Percentiles rank a stretch among this genome's conserved stretches.
phyloP scores from a whole-genome alignment of 2,113 vertebrate genomes.

The Centropus unirufus region DNA sequence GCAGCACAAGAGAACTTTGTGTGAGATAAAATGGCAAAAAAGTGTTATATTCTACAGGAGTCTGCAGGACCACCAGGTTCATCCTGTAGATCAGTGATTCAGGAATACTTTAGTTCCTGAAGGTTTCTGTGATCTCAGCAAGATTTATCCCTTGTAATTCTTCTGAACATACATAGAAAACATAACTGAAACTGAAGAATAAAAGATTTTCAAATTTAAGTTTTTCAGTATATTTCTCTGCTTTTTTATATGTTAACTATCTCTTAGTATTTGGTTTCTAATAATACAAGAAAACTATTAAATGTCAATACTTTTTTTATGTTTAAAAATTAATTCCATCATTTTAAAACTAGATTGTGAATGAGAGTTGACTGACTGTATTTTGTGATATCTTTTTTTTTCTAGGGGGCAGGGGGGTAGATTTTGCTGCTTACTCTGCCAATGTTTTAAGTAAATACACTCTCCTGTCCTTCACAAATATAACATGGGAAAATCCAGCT shows the following conservation, averaged over 20 bases:
- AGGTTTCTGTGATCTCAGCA: neutral
- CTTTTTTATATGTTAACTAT: neutral
- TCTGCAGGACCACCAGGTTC: neutral
- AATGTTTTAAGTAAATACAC: neutral
- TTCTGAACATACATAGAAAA: neutral
- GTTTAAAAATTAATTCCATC: neutral
- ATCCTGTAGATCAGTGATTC: neutral
- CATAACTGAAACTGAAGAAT: neutral
- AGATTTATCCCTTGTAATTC: neutral
- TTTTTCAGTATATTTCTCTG: neutral
- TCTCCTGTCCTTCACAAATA: neutral
- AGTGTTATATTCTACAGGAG: neutral
- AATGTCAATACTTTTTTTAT: neutral
- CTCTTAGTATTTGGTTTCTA: neutral
- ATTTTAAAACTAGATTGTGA: neutral
- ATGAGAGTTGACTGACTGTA: neutral
- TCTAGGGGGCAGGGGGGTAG: neutral
- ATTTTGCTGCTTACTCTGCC: neutral
- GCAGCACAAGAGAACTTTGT: neutral
- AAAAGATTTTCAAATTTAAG: neutral
- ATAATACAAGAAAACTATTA: neutral
- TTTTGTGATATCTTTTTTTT: neutral
- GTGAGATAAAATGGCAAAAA: neutral
- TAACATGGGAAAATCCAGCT: neutral
- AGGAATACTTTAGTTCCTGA: neutral